Conservation (phyloP, 2,888 invertebrate genomes). For the Margaritifera margaritifera region DNA sequence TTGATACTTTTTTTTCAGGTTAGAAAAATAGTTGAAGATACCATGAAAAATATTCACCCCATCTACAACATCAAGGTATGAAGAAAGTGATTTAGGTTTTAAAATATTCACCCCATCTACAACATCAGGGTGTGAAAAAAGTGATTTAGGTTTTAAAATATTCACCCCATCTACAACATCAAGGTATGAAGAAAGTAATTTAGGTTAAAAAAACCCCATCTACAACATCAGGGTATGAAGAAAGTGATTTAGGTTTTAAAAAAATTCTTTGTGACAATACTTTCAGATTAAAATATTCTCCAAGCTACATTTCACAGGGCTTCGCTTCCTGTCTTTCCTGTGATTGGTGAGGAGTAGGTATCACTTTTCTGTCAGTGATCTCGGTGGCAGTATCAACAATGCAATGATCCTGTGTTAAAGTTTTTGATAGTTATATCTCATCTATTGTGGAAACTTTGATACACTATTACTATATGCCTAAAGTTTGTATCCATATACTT, state of each 20-base stretch:
- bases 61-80: constrained; percentile 89
- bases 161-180: constrained; percentile 98
- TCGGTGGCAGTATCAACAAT: no score
- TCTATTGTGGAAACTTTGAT: no score
- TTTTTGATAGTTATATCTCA: no score
- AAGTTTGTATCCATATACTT: no score
- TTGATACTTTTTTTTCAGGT: constrained; percentile 57
- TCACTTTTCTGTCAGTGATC: no score
- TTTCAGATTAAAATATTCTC: neutral
- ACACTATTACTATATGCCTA: no score
- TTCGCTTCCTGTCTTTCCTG: no score
- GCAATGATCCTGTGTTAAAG: no score
- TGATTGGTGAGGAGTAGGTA: no score
- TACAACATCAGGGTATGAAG: constrained; percentile 84
- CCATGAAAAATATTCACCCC: constrained; percentile 99
- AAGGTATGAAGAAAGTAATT: constrained; percentile 65
- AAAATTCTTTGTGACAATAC: constrained; percentile 74
- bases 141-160: constrained; percentile 79
- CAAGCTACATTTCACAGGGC: no score
- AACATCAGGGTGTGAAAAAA: constrained; percentile 80
- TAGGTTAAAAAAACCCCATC: constrained; percentile 92
- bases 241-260: constrained; percentile 75
- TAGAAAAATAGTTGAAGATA: constrained; percentile 92
- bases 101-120: constrained; percentile 98
- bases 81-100: neutral